Percentiles rank a stretch among this genome's conserved stretches.
Evolutionary conservation across 2,797 vertebrate species (phyloP).

Genomic region (Sebastes elongatus): DNA sequence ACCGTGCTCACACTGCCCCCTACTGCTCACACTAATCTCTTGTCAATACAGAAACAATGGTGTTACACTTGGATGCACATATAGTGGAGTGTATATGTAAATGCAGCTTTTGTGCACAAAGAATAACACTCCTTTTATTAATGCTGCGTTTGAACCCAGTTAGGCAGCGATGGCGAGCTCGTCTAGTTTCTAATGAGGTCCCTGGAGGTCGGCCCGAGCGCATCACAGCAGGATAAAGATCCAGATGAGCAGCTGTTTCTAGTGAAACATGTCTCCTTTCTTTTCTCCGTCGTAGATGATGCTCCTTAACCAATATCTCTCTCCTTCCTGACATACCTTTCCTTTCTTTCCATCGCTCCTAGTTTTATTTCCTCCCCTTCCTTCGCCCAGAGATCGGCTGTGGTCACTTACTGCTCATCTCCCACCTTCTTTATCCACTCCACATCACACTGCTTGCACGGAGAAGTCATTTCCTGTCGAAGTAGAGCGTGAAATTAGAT

Average conservation of each 20-base stretch:
- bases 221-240: slow-evolving; percentile 15
- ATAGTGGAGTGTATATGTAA: neutral
- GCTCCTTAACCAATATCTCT: neutral
- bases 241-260: slow-evolving; percentile 1
- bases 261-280: neutral
- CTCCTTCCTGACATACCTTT: neutral
- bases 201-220: slow-evolving; percentile 2
- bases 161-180: neutral
- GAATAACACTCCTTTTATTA: neutral
- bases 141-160: slow-evolving; percentile 6
- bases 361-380: neutral
- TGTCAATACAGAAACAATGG: neutral
- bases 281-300: neutral
- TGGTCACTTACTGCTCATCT: slow-evolving; percentile 95
- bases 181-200: slow-evolving; percentile 31
- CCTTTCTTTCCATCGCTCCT: neutral
- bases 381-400: neutral
- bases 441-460: slow-evolving; percentile 94
- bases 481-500: slow-evolving; percentile 78
- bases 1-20: slow-evolving; percentile 75
- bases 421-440: slow-evolving; percentile 98
- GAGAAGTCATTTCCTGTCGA: slow-evolving; percentile 89
- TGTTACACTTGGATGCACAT: neutral
- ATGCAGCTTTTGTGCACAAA: neutral
- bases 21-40: slow-evolving; percentile 58